Percentiles rank a stretch among this genome's conserved stretches.
Evolutionary conservation across 2,797 vertebrate species (phyloP).

Genomic region (Limnodromus scolopaceus): DNA sequence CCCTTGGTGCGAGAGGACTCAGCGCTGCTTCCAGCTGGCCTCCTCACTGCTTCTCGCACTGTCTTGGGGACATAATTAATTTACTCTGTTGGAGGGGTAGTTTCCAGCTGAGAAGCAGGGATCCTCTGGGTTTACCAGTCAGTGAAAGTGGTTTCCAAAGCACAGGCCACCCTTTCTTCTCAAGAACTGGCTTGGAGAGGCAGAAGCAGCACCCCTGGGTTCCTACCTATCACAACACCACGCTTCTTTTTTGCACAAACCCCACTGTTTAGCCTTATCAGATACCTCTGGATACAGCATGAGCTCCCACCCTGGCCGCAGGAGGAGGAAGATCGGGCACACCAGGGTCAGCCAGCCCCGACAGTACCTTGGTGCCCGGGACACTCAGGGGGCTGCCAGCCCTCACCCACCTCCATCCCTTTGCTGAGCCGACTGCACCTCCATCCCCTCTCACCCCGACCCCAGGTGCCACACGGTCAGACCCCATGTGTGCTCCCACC

Average conservation of each 20-base stretch:
- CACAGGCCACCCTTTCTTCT: slow-evolving; percentile 14
- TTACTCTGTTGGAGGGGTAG: slow-evolving; percentile 40
- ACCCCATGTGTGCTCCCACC: fast-evolving
- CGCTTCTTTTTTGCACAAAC: neutral
- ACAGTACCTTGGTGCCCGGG: fast-evolving
- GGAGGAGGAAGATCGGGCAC: neutral
- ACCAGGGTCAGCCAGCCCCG: neutral
- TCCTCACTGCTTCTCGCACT: neutral
- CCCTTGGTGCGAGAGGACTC: neutral
- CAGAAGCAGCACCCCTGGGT: fast-evolving
- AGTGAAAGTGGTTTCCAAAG: slow-evolving; percentile 43
- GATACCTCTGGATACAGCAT: fast-evolving
- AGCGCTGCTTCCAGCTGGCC: slow-evolving; percentile 45
- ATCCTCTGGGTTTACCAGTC: slow-evolving; percentile 37
- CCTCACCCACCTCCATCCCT: neutral
- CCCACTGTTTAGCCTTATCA: neutral
- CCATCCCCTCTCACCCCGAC: neutral
- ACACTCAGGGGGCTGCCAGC: fast-evolving
- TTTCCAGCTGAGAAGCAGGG: slow-evolving; percentile 35
- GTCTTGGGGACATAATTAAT: slow-evolving; percentile 37
- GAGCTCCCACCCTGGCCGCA: neutral
- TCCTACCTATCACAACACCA: neutral
- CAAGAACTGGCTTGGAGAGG: neutral
- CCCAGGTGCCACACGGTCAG: fast-evolving
- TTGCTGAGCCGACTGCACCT: fast-evolving